Base-by-base conservation (phyloP, 2,113 vertebrate species). In the Cynoglossus semilaevis region DNA sequence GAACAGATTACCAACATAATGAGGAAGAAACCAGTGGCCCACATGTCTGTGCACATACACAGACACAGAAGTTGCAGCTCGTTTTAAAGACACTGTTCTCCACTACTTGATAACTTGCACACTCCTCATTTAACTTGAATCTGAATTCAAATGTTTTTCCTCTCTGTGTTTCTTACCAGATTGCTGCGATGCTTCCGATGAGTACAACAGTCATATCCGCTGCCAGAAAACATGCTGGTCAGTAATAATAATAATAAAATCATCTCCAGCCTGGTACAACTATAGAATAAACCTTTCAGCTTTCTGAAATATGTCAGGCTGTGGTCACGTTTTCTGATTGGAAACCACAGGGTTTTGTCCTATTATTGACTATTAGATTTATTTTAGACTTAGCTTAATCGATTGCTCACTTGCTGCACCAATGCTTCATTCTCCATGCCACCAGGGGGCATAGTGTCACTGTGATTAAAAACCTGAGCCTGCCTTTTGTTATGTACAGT, bases 191-290 rank as follows among this genome's bases (percentile, higher is more conserved):
- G 83, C 85, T 15, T 88, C 87, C 0, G 88, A 90, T 48, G 88
- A 90, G 65, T 88, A 90, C 72, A 87, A 88, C 80, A 88, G 82
- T 72, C 84, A 74, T 52, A 51, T 63, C 58, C 80, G 15, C 67
- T 90, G 88, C 88, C 83, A 77, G 68, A 86, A 87, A 80, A 78
- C 85, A 40, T 90, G 88, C 83, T 88, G 88, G 88, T 88, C 74
- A 88, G 87, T 86, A 17, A 29, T 6, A 29, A 29, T 29, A 29
- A 29, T 4, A 29, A 29, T 2, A 29, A 29, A 29, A 29, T 49
- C 45, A 18, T 45, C 37, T 55, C n/a, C n/a, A n/a, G n/a, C n/a
- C n/a, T n/a, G n/a, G 5, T 50, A 36, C 38, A 6, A 22, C 38
- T 43, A 14, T 55, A 47, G 5, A 18, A 48, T 44, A 47, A 5